phyloP scores from a whole-genome alignment of 2,113 vertebrate genomes.

The Gallinago undulata region DNA sequence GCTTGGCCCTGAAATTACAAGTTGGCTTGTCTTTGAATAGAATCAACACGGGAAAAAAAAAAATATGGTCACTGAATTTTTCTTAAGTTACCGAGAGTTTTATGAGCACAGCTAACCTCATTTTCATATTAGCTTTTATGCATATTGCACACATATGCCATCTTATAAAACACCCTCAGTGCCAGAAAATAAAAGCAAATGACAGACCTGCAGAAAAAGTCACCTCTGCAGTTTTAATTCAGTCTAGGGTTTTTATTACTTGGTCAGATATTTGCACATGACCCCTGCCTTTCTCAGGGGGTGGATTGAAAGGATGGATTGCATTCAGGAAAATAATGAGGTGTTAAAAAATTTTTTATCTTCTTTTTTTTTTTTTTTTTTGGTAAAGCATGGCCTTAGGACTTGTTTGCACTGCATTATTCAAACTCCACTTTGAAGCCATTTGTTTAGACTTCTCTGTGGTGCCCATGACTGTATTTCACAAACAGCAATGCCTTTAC shows the following conservation, averaged over 20 bases:
- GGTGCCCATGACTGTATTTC: background rate
- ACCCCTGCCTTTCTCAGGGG: background rate
- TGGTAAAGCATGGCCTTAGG: background rate
- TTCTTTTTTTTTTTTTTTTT: background rate
- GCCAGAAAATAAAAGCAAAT: background rate
- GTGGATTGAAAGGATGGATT: background rate
- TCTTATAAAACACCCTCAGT: background rate
- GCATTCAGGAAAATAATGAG: background rate
- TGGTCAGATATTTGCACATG: background rate
- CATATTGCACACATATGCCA: background rate
- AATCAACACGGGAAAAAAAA: background rate
- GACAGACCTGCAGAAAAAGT: background rate
- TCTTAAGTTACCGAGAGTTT: background rate
- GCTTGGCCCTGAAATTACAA: background rate
- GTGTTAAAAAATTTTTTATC: background rate
- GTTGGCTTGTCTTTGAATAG: background rate
- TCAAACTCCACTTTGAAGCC: background rate
- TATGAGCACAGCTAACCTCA: background rate
- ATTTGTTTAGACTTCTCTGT: slow-evolving; percentile 22
- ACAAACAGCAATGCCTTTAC: background rate
- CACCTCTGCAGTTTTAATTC: background rate
- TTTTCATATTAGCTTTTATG: background rate
- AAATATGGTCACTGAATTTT: background rate
- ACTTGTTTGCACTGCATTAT: background rate
- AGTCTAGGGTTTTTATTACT: background rate